Evolutionary conservation across 2,888 invertebrate species (phyloP).

Genomic region (Agonum fuliginosum): DNA sequence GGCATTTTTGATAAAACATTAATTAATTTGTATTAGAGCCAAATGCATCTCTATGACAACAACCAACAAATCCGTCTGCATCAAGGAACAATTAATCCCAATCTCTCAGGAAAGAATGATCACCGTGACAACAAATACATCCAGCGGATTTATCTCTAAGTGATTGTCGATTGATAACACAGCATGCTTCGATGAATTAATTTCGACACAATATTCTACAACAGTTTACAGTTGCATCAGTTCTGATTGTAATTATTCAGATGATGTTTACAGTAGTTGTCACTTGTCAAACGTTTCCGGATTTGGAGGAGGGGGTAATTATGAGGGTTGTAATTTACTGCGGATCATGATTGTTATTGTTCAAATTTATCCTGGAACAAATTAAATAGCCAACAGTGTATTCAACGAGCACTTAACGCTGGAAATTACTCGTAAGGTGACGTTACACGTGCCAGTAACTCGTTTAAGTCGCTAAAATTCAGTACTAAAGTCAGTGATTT

Average conservation of each 20-base stretch:
- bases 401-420: no score
- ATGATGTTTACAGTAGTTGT: neutral
- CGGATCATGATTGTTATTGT: neutral
- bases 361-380: neutral
- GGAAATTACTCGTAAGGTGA: no score
- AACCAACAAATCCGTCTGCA: no score
- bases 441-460: no score
- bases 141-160: constrained; percentile 7
- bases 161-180: constrained; percentile 1
- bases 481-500: no score
- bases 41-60: no score
- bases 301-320: neutral
- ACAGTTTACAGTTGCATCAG: constrained; percentile 4
- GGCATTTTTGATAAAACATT: no score
- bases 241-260: neutral
- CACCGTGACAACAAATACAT: constrained; percentile 7
- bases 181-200: constrained; percentile 13
- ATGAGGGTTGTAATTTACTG: neutral
- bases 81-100: constrained; percentile 1
- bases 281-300: constrained; percentile 1
- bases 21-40: no score
- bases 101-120: constrained; percentile 24
- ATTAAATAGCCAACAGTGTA: no score
- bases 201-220: constrained; percentile 8
- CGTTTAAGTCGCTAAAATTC: no score